These are phyloP conservation scores for Acanthopleura granulata DNA, from an alignment of 2,888 invertebrate genomes.

Conservation along the genomic window DNA sequence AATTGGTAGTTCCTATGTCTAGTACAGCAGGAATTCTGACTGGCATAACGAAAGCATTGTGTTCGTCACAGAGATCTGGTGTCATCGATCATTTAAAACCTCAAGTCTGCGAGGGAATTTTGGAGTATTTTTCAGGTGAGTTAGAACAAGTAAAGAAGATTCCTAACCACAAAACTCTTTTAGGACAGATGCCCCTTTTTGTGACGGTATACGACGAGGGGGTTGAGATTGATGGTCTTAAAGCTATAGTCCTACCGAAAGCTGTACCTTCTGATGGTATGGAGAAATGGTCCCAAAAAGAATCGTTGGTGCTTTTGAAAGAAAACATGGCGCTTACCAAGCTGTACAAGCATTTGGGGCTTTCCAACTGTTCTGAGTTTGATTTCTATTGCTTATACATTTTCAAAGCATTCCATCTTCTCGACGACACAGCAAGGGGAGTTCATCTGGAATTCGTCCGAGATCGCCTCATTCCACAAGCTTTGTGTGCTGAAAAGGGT, in stretches of 20 bases:
- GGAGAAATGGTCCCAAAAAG: constrained; percentile 16
- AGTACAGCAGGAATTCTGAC: neutral
- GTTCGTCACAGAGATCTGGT: too few species aligned
- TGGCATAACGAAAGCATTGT: neutral
- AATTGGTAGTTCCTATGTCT: too few species aligned
- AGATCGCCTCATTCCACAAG: constrained; percentile 16
- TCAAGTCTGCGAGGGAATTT: neutral
- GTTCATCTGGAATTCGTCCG: constrained; percentile 27
- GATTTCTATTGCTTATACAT: constrained; percentile 32
- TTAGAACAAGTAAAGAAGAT: neutral
- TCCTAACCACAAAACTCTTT: neutral
- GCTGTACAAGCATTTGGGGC: constrained; percentile 33
- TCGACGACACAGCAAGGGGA: constrained; percentile 13
- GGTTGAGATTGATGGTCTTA: neutral
- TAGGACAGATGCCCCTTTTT: neutral
- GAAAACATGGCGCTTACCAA: constrained; percentile 23
- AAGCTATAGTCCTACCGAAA: neutral
- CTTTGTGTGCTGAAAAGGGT: constrained; percentile 14
- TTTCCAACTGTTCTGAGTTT: constrained; percentile 11
- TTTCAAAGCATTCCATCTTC: constrained; percentile 24
- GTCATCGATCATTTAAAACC: neutral
- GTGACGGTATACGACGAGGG: neutral
- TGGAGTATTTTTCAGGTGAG: neutral
- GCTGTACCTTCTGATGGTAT: constrained; percentile 20
- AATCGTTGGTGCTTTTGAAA: constrained; percentile 19